Conservation (phyloP, 2,797 vertebrate species). For the Halcyon smyrnensis region DNA sequence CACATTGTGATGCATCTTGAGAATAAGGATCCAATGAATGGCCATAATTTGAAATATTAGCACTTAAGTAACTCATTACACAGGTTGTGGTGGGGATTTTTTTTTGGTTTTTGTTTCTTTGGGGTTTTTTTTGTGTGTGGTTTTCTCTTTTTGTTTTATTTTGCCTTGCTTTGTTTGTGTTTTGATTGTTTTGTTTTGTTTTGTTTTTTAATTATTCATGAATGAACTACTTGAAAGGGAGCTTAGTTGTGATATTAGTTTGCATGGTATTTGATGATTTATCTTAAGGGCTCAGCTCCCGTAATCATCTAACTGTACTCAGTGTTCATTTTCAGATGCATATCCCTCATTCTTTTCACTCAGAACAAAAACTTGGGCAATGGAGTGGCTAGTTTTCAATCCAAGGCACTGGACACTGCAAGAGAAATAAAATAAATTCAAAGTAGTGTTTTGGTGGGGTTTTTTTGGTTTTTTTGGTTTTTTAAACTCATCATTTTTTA, state of each 20-base stretch:
- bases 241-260: neutral
- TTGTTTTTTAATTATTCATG: too few relatives aligned
- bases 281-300: neutral
- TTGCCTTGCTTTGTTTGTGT: neutral
- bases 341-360: neutral
- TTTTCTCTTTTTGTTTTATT: too few relatives aligned
- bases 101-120: neutral
- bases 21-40: neutral
- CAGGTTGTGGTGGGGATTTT: neutral
- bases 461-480: neutral
- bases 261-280: neutral
- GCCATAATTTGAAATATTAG: neutral
- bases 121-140: neutral
- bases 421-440: neutral
- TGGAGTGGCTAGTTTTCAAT: neutral
- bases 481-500: neutral
- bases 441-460: neutral
- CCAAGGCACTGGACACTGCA: neutral
- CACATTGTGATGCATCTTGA: neutral
- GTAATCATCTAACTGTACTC: neutral
- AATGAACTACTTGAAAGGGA: neutral
- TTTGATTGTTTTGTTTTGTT: neutral
- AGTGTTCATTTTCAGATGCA: neutral
- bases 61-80: neutral
- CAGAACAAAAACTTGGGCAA: neutral